Evolutionary conservation across 2,888 invertebrate genomes (phyloP), one percentile per base, ranked within the genome.

Genomic region (Dinocampus coccinellae): DNA sequence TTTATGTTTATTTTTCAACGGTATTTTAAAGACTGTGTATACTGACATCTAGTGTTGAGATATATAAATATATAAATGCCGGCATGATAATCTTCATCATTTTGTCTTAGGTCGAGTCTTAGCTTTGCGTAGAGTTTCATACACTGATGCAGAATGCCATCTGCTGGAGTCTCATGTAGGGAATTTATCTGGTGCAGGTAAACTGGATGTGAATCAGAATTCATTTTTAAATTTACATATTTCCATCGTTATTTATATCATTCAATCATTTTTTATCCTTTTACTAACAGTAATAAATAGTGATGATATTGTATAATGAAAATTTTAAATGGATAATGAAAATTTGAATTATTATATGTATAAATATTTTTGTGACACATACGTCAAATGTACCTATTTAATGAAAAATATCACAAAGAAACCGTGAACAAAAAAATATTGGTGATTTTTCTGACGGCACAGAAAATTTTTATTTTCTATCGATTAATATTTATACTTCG

Each of bases 41-140:
- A 29, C n/a, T 58, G 58, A 33, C 29, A 58, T 58, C 58, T 58
- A 16, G 58, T 58, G 58, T 29, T 58, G 7, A 13, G 29, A n/a
- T 26, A 29, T n/a, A 29, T n/a, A n/a, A n/a, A n/a, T n/a, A n/a
- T n/a, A n/a, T n/a, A 58, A 58, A 33, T 58, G 58, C 16, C 29
- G 58, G 26, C 29, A 58, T 24, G 4, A 58, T 13, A 26, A n/a
- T 42, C 11, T 3, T 42, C n/a, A 6, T 42, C 11, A 58, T 29
- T 7, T 29, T 7, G 29, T 29, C 29, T n/a, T n/a, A n/a, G n/a
- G n/a, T n/a, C n/a, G n/a, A n/a, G n/a, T n/a, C n/a, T n/a, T n/a
- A n/a, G n/a, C n/a, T n/a, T n/a, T n/a, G n/a, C n/a, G n/a, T n/a
- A n/a, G n/a, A 34, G 13, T 20, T 34, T 16, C 20, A 11, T 10